A percentile compares a stretch with the other conserved stretches of the same genome.
Conservation (phyloP, 2,888 invertebrate genomes). For the Pollenia amentaria region DNA sequence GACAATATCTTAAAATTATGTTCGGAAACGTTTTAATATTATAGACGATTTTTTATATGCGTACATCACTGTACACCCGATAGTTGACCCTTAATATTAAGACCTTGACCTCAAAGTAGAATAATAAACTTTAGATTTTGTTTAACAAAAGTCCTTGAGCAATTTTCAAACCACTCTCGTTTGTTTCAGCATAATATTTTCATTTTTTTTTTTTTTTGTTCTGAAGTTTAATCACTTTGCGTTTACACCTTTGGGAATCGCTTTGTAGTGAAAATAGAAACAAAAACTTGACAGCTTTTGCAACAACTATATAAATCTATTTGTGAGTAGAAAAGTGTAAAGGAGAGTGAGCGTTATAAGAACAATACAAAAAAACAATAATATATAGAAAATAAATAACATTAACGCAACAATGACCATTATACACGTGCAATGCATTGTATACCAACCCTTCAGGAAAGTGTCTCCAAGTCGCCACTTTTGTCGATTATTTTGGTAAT, state of each 20-base stretch:
- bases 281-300: slow-evolving; percentile 71
- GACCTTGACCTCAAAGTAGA: no score
- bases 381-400: slow-evolving; percentile 65
- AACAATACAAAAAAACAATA: slow-evolving; percentile 41
- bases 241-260: slow-evolving; percentile 82
- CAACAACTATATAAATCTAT: slow-evolving; percentile 47
- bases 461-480: no score
- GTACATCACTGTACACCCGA: no score
- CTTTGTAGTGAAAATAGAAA: slow-evolving; percentile 76
- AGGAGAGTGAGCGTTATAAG: neutral
- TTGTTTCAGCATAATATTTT: neutral
- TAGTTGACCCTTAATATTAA: no score
- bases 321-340: neutral
- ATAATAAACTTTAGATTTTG: neutral
- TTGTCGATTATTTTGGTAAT: no score
- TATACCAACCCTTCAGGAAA: neutral
- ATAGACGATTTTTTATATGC: no score
- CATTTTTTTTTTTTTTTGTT: slow-evolving; percentile 49
- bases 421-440: slow-evolving; percentile 44
- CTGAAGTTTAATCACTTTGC: slow-evolving; percentile 83
- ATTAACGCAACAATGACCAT: slow-evolving; percentile 71
- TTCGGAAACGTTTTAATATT: no score
- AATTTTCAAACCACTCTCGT: neutral
- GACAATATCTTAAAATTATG: no score
- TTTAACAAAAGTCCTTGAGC: neutral